Conservation (phyloP, 2,888 invertebrate genomes). For the Scaeva pyrastri region DNA sequence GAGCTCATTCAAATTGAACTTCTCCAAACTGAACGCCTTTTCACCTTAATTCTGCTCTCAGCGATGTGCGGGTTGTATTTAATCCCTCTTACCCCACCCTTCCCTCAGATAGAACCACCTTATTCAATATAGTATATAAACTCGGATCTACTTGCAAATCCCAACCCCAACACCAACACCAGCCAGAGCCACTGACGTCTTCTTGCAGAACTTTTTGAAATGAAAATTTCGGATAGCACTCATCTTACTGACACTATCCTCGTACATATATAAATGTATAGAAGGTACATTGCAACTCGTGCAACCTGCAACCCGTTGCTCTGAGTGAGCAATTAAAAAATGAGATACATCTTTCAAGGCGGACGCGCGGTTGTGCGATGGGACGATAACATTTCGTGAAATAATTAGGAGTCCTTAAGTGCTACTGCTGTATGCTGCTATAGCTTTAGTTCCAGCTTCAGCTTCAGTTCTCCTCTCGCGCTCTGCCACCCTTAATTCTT, state of each 20-base stretch:
- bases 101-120: neutral
- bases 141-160: neutral
- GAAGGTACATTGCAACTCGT: neutral
- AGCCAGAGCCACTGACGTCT: constrained; percentile 33
- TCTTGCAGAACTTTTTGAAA: constrained; percentile 57
- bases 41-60: constrained; percentile 20
- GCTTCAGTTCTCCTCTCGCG: too few species aligned
- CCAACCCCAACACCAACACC: neutral
- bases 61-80: neutral
- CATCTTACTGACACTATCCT: constrained; percentile 42
- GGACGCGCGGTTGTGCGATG: constrained; percentile 37
- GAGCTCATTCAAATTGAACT: constrained; percentile 31
- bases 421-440: constrained; percentile 49
- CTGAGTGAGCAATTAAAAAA: constrained; percentile 73
- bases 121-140: too few species aligned
- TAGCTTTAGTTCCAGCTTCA: neutral
- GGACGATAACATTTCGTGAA: constrained; percentile 70
- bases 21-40: constrained; percentile 61
- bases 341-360: constrained; percentile 60
- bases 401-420: constrained; percentile 76
- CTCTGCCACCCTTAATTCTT: constrained; percentile 36
- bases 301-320: constrained; percentile 39
- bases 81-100: neutral
- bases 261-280: neutral
- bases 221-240: constrained; percentile 48